phyloP scores from a whole-genome alignment of 2,113 vertebrate species.

The Syngnathus typhle region DNA sequence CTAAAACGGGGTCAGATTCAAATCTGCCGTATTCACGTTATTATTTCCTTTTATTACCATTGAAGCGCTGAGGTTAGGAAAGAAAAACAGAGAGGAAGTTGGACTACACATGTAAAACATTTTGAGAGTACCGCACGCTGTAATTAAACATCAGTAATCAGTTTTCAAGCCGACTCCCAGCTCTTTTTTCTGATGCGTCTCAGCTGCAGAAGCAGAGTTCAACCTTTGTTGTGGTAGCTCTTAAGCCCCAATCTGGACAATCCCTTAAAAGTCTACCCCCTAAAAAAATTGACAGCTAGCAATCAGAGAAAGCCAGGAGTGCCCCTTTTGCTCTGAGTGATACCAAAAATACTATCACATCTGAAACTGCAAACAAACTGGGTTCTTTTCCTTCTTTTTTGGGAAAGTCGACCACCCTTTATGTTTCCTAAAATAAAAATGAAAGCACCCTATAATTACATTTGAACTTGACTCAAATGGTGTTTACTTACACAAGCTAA shows the following conservation, averaged over 20 bases:
- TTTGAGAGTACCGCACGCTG: conserved; percentile 21
- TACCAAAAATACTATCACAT: conserved; percentile 40
- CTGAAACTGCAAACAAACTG: conserved; percentile 26
- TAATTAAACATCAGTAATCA: conserved; percentile 37
- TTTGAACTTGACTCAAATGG: conserved; percentile 36
- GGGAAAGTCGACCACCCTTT: conserved; percentile 18
- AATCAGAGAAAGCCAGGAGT: conserved; percentile 36
- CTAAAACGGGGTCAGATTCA: neutral
- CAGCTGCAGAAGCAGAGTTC: conserved; percentile 14
- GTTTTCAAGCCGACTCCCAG: conserved; percentile 32
- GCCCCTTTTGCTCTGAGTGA: neutral
- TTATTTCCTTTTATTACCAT: neutral
- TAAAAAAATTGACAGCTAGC: conserved; percentile 46
- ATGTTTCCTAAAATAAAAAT: conserved; percentile 36
- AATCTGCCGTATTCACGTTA: neutral
- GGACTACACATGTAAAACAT: conserved; percentile 20
- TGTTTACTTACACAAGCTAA: conserved; percentile 25
- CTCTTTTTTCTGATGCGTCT: conserved; percentile 17
- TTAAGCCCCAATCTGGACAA: conserved; percentile 15
- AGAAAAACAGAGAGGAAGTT: neutral
- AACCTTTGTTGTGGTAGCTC: conserved; percentile 39
- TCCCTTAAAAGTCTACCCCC: conserved; percentile 5
- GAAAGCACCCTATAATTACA: conserved; percentile 43
- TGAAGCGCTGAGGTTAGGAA: neutral
- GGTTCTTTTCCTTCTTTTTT: conserved; percentile 11